Percentiles rank a stretch among this genome's conserved stretches.
These are phyloP conservation scores for Tinea pellionella DNA, from an alignment of 2,888 invertebrate species.

Conservation along the genomic window DNA sequence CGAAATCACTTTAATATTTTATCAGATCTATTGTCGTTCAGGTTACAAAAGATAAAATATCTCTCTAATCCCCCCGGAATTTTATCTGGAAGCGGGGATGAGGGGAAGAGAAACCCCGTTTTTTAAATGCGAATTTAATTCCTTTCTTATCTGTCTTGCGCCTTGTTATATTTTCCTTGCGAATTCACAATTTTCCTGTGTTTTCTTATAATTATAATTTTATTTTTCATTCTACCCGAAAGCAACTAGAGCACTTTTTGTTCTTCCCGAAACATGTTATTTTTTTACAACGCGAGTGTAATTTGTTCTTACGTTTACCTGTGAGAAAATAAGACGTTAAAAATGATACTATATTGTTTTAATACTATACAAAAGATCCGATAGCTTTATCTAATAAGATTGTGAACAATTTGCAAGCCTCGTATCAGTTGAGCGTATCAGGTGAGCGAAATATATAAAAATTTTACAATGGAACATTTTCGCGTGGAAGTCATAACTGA, in stretches of 20 bases:
- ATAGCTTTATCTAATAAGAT: background rate
- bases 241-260: background rate
- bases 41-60: constrained; percentile 6
- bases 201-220: constrained; percentile 10
- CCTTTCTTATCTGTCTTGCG: constrained; percentile 4
- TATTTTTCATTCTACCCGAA: background rate
- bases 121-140: constrained; percentile 12
- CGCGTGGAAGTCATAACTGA: background rate
- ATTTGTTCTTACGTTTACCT: too few relatives aligned
- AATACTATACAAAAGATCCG: background rate
- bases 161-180: constrained; percentile 11
- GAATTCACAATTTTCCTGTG: constrained; percentile 6
- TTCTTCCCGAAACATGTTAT: background rate
- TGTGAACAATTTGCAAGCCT: background rate
- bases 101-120: background rate
- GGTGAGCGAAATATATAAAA: background rate
- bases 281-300: background rate
- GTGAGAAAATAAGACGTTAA: too few relatives aligned
- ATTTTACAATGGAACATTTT: background rate
- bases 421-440: background rate
- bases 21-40: constrained; percentile 4
- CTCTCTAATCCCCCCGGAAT: constrained; percentile 7
- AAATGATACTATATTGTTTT: too few relatives aligned
- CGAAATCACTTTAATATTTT: constrained; percentile 5
- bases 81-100: constrained; percentile 8